Conservation (phyloP, 2,797 vertebrate genomes). For the Alca torda region DNA sequence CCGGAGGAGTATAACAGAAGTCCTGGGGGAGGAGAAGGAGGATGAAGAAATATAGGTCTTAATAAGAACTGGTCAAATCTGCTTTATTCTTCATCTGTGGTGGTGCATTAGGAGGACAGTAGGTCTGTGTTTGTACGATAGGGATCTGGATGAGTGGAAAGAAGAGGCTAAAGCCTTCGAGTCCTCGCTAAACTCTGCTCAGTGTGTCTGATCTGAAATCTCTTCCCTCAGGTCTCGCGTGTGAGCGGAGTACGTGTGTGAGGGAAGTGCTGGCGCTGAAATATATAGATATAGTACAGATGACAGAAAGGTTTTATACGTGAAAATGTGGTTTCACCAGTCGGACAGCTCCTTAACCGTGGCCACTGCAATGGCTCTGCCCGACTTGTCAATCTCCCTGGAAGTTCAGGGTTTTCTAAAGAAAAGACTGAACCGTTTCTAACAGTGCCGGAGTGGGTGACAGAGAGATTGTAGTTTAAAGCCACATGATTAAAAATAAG, state of each 20-base stretch:
- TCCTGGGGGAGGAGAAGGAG: neutral
- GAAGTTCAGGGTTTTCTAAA: slow-evolving; percentile 14
- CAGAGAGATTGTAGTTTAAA: slow-evolving; percentile 28
- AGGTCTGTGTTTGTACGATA: neutral
- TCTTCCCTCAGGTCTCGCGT: neutral
- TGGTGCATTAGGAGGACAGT: neutral
- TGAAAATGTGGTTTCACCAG: neutral
- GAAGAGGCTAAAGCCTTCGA: neutral
- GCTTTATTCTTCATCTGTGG: neutral
- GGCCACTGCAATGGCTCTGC: neutral
- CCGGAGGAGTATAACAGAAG: neutral
- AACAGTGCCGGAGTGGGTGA: neutral
- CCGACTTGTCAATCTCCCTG: neutral
- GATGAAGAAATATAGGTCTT: neutral
- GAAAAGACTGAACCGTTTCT: neutral
- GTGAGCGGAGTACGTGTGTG: neutral
- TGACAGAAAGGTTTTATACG: neutral
- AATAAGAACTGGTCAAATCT: neutral
- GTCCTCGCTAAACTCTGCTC: neutral
- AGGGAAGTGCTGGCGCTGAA: neutral
- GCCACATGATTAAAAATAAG: slow-evolving; percentile 50
- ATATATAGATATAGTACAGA: too few species aligned
- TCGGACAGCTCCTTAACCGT: neutral
- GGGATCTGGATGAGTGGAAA: neutral
- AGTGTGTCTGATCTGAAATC: neutral